Percentiles rank a stretch among this genome's conserved stretches.
Evolutionary conservation across 2,797 vertebrate genomes (phyloP).

Genomic region (Pseudocheirus occidentalis): DNA sequence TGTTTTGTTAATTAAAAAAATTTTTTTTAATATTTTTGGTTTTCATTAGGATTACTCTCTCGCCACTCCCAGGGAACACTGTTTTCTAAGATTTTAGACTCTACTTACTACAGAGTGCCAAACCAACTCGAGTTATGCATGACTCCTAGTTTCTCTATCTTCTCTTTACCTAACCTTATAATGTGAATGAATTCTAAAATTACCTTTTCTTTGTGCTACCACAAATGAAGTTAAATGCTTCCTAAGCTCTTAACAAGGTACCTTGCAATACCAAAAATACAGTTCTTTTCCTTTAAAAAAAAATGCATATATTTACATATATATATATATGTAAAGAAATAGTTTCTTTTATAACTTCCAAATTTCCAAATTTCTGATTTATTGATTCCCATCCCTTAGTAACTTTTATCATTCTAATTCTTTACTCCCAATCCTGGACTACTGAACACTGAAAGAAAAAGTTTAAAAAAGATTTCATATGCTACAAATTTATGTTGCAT

Average conservation of each 20-base stretch:
- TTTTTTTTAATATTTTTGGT: not conserved
- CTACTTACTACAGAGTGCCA: not conserved
- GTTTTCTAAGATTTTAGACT: not conserved
- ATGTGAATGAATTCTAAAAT: not conserved
- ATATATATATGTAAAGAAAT: too few relatives aligned
- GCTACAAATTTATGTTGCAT: not conserved
- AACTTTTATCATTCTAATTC: too few relatives aligned
- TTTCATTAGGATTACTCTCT: not conserved
- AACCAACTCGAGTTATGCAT: not conserved
- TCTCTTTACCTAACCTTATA: not conserved
- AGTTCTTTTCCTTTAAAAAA: not conserved
- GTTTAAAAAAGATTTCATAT: not conserved
- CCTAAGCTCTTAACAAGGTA: not conserved
- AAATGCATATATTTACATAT: too few relatives aligned
- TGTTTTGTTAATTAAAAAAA: not conserved
- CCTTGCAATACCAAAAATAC: not conserved
- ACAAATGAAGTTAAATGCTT: not conserved
- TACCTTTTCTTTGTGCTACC: not conserved
- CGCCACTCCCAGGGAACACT: not conserved
- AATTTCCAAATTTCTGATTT: too few relatives aligned
- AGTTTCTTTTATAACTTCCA: not conserved
- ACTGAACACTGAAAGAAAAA: not conserved
- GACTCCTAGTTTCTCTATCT: not conserved
- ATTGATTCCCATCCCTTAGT: too few relatives aligned
- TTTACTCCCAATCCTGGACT: too few relatives aligned